A percentile compares a stretch with the other conserved stretches of the same genome.
Conservation (phyloP, 2,888 invertebrate species). For the Nemotelus pantherinus region DNA sequence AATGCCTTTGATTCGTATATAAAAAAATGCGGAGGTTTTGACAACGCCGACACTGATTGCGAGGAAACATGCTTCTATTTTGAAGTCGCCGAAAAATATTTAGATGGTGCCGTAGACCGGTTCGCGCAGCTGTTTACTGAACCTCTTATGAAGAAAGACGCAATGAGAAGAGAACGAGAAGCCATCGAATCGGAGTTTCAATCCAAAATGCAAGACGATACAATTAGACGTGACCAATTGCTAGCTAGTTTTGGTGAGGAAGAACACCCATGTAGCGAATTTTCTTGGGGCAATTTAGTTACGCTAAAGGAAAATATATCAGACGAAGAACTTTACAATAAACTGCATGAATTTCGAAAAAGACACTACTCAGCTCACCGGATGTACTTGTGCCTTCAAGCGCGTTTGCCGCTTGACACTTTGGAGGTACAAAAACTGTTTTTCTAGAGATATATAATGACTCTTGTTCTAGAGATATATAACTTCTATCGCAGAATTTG, state of each 20-base stretch:
- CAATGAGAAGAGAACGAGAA: slow-evolving; percentile 87
- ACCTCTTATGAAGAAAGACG: slow-evolving; percentile 84
- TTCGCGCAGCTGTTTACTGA: slow-evolving; percentile 90
- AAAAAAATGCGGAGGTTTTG: slow-evolving; percentile 84
- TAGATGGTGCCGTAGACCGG: slow-evolving; percentile 80
- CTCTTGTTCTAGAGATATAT: neutral
- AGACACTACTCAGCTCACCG: slow-evolving; percentile 86
- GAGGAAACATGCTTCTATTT: slow-evolving; percentile 90
- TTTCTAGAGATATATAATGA: neutral
- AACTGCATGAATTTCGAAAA: slow-evolving; percentile 78
- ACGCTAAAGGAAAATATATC: slow-evolving; percentile 75
- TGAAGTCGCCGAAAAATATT: slow-evolving; percentile 83
- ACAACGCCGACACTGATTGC: slow-evolving; percentile 88
- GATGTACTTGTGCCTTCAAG: slow-evolving; percentile 88
- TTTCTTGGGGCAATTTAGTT: slow-evolving; percentile 85
- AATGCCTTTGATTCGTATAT: slow-evolving; percentile 85
- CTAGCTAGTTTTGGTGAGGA: slow-evolving; percentile 72
- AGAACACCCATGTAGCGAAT: slow-evolving; percentile 77
- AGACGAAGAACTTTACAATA: slow-evolving; percentile 74
- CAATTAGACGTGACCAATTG: slow-evolving; percentile 79
- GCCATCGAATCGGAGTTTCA: slow-evolving; percentile 92
- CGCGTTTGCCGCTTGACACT: slow-evolving; percentile 64
- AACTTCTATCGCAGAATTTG: slow-evolving; percentile 49
- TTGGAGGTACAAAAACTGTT: slow-evolving; percentile 54
- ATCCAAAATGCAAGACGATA: slow-evolving; percentile 79